Conservation (phyloP, 2,113 vertebrate species). For the Rhagologus leucostigma region DNA sequence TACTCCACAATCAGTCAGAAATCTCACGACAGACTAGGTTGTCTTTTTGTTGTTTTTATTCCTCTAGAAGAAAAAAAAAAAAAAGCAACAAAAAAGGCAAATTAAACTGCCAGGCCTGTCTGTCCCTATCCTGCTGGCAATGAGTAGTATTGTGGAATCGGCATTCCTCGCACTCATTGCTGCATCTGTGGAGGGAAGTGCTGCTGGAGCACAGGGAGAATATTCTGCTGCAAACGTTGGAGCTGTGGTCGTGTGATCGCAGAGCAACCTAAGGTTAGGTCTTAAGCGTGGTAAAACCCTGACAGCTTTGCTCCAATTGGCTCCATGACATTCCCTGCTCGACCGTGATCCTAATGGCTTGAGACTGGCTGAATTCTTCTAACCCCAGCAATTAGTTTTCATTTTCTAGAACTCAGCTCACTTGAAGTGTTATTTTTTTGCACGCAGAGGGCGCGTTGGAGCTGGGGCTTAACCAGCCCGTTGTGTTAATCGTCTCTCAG, state of each 20-base stretch:
- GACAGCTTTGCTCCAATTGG: conserved; percentile 58
- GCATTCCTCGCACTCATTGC: neutral
- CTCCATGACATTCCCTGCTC: conserved; percentile 60
- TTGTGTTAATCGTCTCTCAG: neutral
- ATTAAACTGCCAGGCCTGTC: neutral
- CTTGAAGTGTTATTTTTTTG: conserved; percentile 55
- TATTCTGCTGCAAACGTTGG: neutral
- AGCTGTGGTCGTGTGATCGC: neutral
- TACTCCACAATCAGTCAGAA: conserved; percentile 67
- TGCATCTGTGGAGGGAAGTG: neutral
- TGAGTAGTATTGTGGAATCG: neutral
- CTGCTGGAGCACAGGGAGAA: neutral
- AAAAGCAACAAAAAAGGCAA: neutral
- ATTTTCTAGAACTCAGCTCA: conserved; percentile 22
- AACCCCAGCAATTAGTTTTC: conserved; percentile 59
- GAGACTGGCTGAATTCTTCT: conserved; percentile 64
- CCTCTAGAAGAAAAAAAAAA: neutral
- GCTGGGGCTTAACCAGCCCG: neutral
- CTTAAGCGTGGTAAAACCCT: conserved; percentile 2
- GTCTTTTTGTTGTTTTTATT: conserved; percentile 66
- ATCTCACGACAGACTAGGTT: conserved; percentile 55
- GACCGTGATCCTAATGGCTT: conserved; percentile 45
- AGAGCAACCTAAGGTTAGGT: conserved; percentile 23
- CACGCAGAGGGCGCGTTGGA: neutral
- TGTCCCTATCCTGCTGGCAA: neutral